phyloP scores from a whole-genome alignment of 2,113 vertebrate species.

The Abramis brama region DNA sequence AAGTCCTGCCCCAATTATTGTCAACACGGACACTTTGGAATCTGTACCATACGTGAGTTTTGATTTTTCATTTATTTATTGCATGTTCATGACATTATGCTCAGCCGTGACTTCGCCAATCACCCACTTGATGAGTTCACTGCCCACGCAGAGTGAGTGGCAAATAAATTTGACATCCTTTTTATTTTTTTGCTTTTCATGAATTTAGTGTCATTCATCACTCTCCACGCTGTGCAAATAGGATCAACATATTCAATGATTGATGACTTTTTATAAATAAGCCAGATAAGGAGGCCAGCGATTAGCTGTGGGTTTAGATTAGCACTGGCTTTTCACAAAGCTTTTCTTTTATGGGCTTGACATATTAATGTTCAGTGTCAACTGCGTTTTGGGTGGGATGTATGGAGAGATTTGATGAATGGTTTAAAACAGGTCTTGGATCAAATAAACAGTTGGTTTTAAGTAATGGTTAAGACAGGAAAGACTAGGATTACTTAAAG shows the following conservation, averaged over 20 bases:
- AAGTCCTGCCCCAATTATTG: constrained; percentile 93
- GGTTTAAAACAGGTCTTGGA: background rate
- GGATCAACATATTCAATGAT: constrained; percentile 25
- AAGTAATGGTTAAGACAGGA: background rate
- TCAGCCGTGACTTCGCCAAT: background rate
- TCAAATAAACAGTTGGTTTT: background rate
- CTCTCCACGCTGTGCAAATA: background rate
- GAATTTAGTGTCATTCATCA: constrained; percentile 26
- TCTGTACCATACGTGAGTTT: constrained; percentile 94
- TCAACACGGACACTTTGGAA: constrained; percentile 97
- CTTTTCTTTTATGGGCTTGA: constrained; percentile 19
- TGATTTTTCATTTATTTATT: constrained; percentile 29
- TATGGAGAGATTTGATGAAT: constrained; percentile 24
- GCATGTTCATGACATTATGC: background rate
- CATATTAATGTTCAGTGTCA: constrained; percentile 19
- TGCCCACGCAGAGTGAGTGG: background rate
- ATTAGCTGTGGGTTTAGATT: constrained; percentile 37
- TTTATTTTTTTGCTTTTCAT: constrained; percentile 4
- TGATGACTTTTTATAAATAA: constrained; percentile 54
- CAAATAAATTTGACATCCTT: constrained; percentile 12
- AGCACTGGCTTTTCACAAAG: constrained; percentile 26
- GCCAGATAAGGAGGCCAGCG: constrained; percentile 33
- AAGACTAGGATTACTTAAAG: too few species aligned
- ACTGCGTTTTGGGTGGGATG: background rate
- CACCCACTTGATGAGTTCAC: constrained; percentile 2